Evolutionary conservation across 2,888 invertebrate genomes (phyloP).

Genomic region (Melolontha melolontha): DNA sequence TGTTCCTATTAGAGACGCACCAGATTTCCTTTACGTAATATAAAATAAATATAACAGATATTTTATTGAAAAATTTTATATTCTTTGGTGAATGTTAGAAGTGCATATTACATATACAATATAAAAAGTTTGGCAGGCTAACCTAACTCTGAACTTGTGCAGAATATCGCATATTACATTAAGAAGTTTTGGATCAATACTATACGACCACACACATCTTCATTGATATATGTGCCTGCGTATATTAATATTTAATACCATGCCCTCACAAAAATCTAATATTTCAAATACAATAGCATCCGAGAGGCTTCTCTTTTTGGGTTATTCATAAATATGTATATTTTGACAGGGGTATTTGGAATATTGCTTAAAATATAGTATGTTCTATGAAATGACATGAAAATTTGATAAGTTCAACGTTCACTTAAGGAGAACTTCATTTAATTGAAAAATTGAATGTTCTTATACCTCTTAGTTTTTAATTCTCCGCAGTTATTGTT

Average conservation of each 20-base stretch:
- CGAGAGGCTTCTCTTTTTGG: background rate
- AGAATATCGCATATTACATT: constrained; percentile 7
- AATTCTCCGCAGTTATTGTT: too few relatives aligned
- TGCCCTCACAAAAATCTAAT: constrained; percentile 14
- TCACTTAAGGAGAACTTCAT: too few relatives aligned
- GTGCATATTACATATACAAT: background rate
- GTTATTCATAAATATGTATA: constrained; percentile 26
- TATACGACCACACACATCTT: background rate
- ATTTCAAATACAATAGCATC: constrained; percentile 16
- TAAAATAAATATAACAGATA: too few relatives aligned
- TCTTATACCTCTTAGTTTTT: too few relatives aligned
- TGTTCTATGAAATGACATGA: constrained; percentile 2
- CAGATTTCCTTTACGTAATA: too few relatives aligned
- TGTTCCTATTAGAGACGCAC: too few relatives aligned
- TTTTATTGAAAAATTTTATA: too few relatives aligned
- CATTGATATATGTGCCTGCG: constrained; percentile 3
- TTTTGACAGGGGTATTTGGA: constrained; percentile 4
- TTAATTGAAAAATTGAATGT: too few relatives aligned
- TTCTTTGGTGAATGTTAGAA: background rate
- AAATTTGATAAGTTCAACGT: background rate
- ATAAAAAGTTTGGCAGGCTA: background rate
- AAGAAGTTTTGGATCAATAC: constrained; percentile 20
- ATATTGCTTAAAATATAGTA: constrained; percentile 3
- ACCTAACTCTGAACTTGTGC: background rate
- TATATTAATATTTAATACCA: constrained; percentile 20